A percentile compares a stretch with the other conserved stretches of the same genome.
phyloP scores from a whole-genome alignment of 2,888 invertebrate species.

The Clitarchus hookeri region DNA sequence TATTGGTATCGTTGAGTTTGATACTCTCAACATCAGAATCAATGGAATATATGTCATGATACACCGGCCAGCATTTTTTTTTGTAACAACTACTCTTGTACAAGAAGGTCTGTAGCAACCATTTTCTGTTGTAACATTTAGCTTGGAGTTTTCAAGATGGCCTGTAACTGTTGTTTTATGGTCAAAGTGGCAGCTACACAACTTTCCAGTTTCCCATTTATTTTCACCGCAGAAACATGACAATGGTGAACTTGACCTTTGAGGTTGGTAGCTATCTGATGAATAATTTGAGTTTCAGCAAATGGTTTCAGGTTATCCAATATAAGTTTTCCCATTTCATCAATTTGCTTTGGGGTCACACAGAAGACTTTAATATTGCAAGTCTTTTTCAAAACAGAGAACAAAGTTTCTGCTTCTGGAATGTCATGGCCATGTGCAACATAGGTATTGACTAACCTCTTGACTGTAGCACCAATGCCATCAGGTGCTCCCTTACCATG shows the following conservation, averaged over 20 bases:
- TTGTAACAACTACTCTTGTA: background rate
- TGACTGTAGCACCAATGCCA: conserved; percentile 30
- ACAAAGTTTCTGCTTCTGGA: background rate
- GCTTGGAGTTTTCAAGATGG: background rate
- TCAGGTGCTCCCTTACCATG: conserved; percentile 32
- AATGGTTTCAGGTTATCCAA: background rate
- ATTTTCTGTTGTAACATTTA: background rate
- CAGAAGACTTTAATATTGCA: background rate
- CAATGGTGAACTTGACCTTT: background rate
- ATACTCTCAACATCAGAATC: background rate
- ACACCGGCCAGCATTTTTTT: background rate
- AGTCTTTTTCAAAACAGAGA: background rate
- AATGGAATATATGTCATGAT: background rate
- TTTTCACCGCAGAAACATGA: background rate
- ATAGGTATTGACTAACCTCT: background rate
- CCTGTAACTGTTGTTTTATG: background rate
- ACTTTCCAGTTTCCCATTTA: background rate
- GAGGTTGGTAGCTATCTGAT: background rate
- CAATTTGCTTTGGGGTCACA: background rate
- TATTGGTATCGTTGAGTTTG: too few relatives aligned
- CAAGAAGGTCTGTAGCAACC: background rate
- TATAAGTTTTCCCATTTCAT: background rate
- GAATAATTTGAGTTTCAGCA: background rate
- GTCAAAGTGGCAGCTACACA: background rate
- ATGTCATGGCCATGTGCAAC: conserved; percentile 26